Percentiles rank a stretch among this genome's conserved stretches.
phyloP scores from a whole-genome alignment of 2,113 vertebrate species.

The Anolis sagrei region DNA sequence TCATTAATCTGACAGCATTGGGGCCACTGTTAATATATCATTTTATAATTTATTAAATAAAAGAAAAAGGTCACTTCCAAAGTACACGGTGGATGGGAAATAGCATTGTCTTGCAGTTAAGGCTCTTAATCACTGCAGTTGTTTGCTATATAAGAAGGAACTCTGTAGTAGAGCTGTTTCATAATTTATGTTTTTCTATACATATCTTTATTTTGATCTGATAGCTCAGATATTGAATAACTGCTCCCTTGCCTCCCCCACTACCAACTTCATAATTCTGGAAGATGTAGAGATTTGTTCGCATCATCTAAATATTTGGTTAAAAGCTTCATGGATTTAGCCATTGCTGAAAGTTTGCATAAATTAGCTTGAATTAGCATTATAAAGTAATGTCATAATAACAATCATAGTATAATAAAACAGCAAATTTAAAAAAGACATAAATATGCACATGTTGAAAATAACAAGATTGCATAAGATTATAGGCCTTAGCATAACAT shows the following conservation, averaged over 20 bases:
- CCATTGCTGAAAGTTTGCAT: neutral
- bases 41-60: conserved; percentile 1
- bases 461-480: neutral
- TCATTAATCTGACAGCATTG: neutral
- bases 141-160: neutral
- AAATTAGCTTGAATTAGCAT: neutral
- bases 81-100: neutral
- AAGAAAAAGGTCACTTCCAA: neutral
- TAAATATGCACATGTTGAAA: neutral
- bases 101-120: neutral
- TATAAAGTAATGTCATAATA: neutral
- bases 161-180: neutral
- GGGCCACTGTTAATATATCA: neutral
- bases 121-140: too few species aligned
- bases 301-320: neutral
- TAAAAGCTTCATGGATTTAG: neutral
- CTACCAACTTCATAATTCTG: neutral
- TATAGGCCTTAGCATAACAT: neutral
- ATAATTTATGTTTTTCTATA: neutral
- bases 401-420: neutral
- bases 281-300: neutral
- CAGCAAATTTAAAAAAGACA: neutral
- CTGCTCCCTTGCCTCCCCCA: neutral
- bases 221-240: neutral
- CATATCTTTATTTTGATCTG: neutral